These are phyloP conservation scores for Aurelia aurita DNA, from an alignment of 30 jellyfish, hydroid and myxozoan species.

Conservation along the genomic window DNA sequence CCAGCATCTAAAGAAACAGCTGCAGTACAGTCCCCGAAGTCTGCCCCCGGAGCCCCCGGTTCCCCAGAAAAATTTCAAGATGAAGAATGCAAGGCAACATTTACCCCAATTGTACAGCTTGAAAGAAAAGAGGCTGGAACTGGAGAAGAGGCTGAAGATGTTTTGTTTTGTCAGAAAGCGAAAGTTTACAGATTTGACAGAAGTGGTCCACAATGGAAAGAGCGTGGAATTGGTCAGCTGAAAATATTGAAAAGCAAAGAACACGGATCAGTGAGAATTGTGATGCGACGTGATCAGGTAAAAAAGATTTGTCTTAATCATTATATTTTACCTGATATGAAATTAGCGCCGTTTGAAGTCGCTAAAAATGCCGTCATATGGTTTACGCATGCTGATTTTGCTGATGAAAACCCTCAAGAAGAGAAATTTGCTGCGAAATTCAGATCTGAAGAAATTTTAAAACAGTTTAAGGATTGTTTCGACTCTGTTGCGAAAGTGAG, in stretches of 20 bases:
- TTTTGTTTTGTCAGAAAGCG: conserved; percentile 52
- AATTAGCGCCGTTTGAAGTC: conserved; percentile 13
- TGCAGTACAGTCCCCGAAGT: not conserved
- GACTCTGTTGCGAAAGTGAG: not conserved
- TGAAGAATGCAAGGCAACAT: conserved; percentile 50
- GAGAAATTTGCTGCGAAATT: conserved; percentile 70
- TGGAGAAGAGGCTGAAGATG: conserved; percentile 68
- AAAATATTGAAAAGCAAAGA: conserved; percentile 22
- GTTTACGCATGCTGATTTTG: conserved; percentile 69
- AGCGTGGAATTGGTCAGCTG: conserved; percentile 75
- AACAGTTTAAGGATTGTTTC: conserved; percentile 36
- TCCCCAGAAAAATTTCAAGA: conserved; percentile 53
- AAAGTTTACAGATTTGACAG: conserved; percentile 67
- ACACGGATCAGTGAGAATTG: conserved; percentile 6
- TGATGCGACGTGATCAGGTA: conserved; percentile 80
- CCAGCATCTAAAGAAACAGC: not conserved
- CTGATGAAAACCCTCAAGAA: conserved; percentile 58
- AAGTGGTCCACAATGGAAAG: conserved; percentile 69
- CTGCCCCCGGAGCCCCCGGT: conserved; percentile 1
- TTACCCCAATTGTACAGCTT: conserved; percentile 50
- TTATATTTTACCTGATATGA: conserved; percentile 25
- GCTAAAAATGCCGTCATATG: conserved; percentile 33
- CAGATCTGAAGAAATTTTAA: conserved; percentile 38
- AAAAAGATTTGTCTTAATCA: conserved; percentile 73
- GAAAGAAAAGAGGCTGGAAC: conserved; percentile 19